Conservation (phyloP, 2,888 invertebrate genomes). For the Hemaris fuciformis region DNA sequence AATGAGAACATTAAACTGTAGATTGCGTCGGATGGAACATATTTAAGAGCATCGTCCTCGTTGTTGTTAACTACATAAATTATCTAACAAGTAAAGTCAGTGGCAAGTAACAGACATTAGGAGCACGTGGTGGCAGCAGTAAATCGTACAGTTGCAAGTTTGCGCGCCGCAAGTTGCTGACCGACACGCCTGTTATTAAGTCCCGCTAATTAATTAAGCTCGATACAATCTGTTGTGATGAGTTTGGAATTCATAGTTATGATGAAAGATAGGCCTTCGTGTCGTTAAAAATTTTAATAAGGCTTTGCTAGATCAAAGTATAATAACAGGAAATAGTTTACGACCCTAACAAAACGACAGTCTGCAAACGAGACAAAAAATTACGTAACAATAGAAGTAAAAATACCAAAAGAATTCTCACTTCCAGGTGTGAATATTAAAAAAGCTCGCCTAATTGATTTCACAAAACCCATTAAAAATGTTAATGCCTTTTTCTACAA, state of each 20-base stretch:
- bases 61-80: constrained; percentile 30
- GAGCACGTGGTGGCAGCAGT: constrained; percentile 46
- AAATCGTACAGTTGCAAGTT: constrained; percentile 47
- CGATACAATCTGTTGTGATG: not conserved
- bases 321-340: too few species aligned
- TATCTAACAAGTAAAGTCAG: constrained; percentile 31
- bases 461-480: not conserved
- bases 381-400: not conserved
- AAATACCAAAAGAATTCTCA: not conserved
- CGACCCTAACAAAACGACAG: too few species aligned
- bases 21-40: constrained; percentile 12
- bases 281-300: too few species aligned
- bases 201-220: constrained; percentile 32
- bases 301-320: too few species aligned
- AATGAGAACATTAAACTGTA: constrained; percentile 7
- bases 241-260: not conserved
- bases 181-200: constrained; percentile 33
- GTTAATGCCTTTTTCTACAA: constrained; percentile 9
- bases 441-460: constrained; percentile 4
- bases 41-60: constrained; percentile 8
- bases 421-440: not conserved
- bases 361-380: too few species aligned
- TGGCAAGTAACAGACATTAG: constrained; percentile 38
- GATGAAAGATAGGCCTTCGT: not conserved
- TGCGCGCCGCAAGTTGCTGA: constrained; percentile 30